A percentile compares a stretch with the other conserved stretches of the same genome.
These are phyloP conservation scores for Strigamia crassipes DNA, from an alignment of 2,888 invertebrate genomes.

Conservation along the genomic window DNA sequence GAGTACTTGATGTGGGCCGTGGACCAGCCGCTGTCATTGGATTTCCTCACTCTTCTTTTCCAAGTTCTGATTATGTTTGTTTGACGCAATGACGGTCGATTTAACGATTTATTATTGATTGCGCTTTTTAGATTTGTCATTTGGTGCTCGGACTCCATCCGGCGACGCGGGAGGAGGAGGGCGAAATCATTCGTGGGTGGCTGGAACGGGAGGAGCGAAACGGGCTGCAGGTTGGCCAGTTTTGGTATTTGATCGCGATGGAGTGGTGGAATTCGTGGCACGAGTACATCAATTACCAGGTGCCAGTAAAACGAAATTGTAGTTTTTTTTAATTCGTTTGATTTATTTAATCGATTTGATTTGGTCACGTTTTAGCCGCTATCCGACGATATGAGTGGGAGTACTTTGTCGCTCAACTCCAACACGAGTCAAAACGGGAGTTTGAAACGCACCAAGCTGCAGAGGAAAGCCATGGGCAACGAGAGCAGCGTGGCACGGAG, in stretches of 20 bases:
- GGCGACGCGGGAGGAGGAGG: constrained; percentile 78
- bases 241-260: constrained; percentile 84
- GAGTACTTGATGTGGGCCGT: constrained; percentile 89
- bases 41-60: constrained; percentile 60
- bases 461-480: constrained; percentile 49
- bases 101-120: neutral
- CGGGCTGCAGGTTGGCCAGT: constrained; percentile 78
- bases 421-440: constrained; percentile 49
- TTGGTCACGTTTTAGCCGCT: neutral
- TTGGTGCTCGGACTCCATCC: constrained; percentile 83
- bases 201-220: constrained; percentile 75
- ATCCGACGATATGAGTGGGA: neutral
- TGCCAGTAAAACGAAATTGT: constrained; percentile 14
- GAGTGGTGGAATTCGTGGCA: constrained; percentile 88
- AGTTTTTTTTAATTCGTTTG: no score
- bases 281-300: constrained; percentile 66
- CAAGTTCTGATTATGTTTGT: constrained; percentile 56
- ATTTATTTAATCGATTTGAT: no score
- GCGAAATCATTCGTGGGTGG: constrained; percentile 80
- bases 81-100: neutral
- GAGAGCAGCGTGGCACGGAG: constrained; percentile 52
- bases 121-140: constrained; percentile 71
- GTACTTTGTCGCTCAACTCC: neutral
- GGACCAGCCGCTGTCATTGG: constrained; percentile 64
- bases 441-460: constrained; percentile 52